Conservation (phyloP, 2,888 invertebrate genomes). For the Conchocele bisecta region DNA sequence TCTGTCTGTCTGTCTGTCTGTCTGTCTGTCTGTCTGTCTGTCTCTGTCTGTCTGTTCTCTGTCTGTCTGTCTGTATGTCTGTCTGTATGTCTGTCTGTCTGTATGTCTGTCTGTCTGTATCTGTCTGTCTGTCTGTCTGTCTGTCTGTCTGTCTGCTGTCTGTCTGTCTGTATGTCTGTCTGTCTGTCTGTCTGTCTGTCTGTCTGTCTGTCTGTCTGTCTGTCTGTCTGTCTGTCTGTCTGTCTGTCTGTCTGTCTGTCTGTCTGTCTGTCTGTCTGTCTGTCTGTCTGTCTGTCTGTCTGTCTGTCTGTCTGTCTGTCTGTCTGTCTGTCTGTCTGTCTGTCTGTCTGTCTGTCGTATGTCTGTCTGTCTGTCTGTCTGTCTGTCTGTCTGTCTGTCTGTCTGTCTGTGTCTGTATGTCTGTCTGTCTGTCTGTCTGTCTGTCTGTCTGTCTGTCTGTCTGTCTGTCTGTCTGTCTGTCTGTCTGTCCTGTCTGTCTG, state of each 20-base stretch:
- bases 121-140: no score
- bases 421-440: neutral
- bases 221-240: neutral
- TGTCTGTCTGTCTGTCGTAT: no score
- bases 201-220: neutral
- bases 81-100: no score
- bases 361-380: neutral
- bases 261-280: neutral
- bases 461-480: neutral
- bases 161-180: no score
- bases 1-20: neutral
- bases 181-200: neutral
- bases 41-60: no score
- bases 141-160: no score
- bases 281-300: neutral
- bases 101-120: no score
- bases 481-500: no score
- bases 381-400: neutral
- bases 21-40: neutral
- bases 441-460: neutral
- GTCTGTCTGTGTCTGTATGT: neutral
- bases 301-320: neutral
- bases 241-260: neutral
- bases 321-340: neutral
- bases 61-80: no score